A percentile compares a stretch with the other conserved stretches of the same genome.
phyloP scores from a whole-genome alignment of 2,888 invertebrate species.

The Gnatocerus cornutus region DNA sequence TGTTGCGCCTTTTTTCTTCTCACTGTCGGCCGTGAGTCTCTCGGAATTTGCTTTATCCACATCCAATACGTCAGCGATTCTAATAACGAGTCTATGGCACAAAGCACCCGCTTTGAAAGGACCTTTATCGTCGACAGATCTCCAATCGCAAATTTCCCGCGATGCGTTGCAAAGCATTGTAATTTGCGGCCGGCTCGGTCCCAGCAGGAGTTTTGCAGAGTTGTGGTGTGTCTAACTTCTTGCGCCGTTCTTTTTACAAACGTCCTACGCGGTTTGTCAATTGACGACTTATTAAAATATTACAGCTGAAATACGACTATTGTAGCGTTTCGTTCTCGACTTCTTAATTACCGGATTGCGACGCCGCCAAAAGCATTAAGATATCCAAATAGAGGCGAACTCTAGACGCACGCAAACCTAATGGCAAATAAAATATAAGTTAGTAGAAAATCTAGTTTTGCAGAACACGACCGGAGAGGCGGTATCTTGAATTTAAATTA shows the following conservation, averaged over 20 bases:
- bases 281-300: conserved; percentile 58
- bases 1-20: not conserved
- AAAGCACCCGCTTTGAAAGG: conserved; percentile 35
- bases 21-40: not conserved
- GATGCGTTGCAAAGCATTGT: conserved; percentile 40
- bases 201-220: conserved; percentile 31
- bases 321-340: conserved; percentile 49
- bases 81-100: conserved; percentile 35
- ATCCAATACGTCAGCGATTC: conserved; percentile 24
- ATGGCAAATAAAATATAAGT: conserved; percentile 51
- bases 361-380: conserved; percentile 25
- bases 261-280: conserved; percentile 56
- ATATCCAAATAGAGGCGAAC: conserved; percentile 38
- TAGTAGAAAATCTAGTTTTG: conserved; percentile 60
- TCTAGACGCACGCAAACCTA: conserved; percentile 24
- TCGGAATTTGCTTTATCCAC: conserved; percentile 22
- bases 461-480: conserved; percentile 55
- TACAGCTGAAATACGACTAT: conserved; percentile 54
- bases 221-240: conserved; percentile 8
- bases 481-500: conserved; percentile 63
- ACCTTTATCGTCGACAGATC: conserved; percentile 30
- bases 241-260: conserved; percentile 47
- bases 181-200: conserved; percentile 37
- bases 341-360: conserved; percentile 24
- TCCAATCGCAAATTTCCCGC: conserved; percentile 37